phyloP scores from a whole-genome alignment of 2,888 invertebrate genomes.

The Plagiodera versicolora region DNA sequence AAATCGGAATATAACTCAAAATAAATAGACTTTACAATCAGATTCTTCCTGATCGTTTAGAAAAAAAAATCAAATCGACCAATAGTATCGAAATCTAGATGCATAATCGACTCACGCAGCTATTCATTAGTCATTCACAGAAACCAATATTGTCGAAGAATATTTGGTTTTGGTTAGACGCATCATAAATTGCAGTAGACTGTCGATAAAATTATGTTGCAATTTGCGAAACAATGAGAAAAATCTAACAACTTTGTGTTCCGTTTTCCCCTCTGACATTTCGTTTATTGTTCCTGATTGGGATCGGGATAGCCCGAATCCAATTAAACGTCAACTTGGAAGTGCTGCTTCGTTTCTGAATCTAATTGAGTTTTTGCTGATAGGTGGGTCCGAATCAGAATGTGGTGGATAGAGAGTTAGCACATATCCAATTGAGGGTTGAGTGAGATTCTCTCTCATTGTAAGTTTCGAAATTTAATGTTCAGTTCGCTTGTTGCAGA shows the following conservation, averaged over 20 bases:
- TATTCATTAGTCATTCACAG: no score
- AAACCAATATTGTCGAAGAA: no score
- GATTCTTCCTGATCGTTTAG: no score
- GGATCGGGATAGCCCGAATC: slow-evolving; percentile 16
- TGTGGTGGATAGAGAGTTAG: slow-evolving; percentile 10
- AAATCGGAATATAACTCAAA: no score
- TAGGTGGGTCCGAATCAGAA: slow-evolving; percentile 10
- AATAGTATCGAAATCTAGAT: no score
- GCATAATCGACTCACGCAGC: no score
- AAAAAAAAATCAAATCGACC: no score
- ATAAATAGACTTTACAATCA: no score
- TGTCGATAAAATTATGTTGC: slow-evolving; percentile 19
- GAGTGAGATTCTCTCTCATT: background rate
- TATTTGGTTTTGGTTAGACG: no score
- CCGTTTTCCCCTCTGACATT: slow-evolving; percentile 20
- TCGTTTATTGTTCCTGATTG: slow-evolving; percentile 21
- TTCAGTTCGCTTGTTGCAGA: background rate
- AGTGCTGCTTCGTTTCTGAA: slow-evolving; percentile 24
- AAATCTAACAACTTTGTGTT: slow-evolving; percentile 14
- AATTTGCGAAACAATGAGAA: slow-evolving; percentile 10
- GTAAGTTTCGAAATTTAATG: background rate
- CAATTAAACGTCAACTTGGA: slow-evolving; percentile 23
- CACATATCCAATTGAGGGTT: background rate
- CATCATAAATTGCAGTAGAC: background rate
- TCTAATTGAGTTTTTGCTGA: slow-evolving; percentile 27